phyloP scores from a whole-genome alignment of 1,140 invertebrate genomes.

The Eulimnadia texana region DNA sequence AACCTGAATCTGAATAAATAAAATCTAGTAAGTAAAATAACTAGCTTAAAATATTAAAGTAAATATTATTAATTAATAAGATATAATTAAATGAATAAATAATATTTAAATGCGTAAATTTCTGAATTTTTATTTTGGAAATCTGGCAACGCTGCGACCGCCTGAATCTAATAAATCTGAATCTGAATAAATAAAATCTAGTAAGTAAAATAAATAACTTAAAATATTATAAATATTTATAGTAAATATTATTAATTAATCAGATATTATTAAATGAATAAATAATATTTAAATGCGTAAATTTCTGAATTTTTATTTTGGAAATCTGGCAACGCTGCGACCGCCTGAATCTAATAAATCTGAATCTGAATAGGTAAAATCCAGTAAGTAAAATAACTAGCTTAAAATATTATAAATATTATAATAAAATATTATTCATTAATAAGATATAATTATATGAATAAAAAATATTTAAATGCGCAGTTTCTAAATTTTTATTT shows the following conservation, averaged over 20 bases:
- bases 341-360: too few species aligned
- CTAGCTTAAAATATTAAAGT: background rate
- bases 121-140: background rate
- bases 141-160: background rate
- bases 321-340: too few species aligned
- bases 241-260: too few species aligned
- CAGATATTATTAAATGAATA: too few species aligned
- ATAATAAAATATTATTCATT: background rate
- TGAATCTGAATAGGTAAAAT: too few species aligned
- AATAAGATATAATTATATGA: background rate
- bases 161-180: too few species aligned
- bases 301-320: too few species aligned
- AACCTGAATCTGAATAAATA: too few species aligned
- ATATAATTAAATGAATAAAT: background rate
- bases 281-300: too few species aligned
- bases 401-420: background rate
- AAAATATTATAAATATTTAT: too few species aligned
- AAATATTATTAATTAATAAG: background rate
- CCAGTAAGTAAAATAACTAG: background rate
- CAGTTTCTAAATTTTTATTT: background rate
- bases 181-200: too few species aligned
- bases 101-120: background rate
- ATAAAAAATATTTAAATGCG: background rate
- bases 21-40: background rate
- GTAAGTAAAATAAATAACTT: too few species aligned